These are phyloP conservation scores for Clarias batrachus DNA, from an alignment of 2,113 vertebrate genomes.

Conservation along the genomic window DNA sequence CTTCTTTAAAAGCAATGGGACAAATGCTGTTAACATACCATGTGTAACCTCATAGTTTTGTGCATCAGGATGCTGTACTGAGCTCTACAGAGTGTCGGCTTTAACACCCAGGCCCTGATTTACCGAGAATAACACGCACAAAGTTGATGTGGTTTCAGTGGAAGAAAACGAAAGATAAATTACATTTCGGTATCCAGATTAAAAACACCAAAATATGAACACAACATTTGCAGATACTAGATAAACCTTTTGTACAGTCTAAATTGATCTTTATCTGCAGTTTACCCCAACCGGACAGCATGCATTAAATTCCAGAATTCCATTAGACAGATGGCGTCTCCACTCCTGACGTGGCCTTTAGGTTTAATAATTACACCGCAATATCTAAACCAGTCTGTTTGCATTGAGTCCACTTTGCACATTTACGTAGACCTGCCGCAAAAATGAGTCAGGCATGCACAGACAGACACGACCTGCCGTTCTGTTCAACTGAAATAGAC, in stretches of 20 bases:
- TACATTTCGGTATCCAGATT: background rate
- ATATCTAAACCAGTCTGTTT: background rate
- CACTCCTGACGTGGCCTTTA: background rate
- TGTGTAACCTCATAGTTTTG: slow-evolving; percentile 47
- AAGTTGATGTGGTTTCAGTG: background rate
- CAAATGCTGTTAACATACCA: slow-evolving; percentile 45
- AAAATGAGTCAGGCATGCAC: background rate
- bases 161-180: background rate
- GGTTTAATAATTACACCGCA: background rate
- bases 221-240: background rate
- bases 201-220: background rate
- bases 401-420: background rate
- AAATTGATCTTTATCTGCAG: background rate
- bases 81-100: background rate
- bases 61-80: slow-evolving; percentile 29
- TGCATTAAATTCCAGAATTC: too few species aligned
- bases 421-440: background rate
- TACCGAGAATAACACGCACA: background rate
- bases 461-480: background rate
- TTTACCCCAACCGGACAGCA: too few species aligned
- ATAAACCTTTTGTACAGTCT: background rate
- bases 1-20: slow-evolving; percentile 53
- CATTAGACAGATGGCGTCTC: too few species aligned
- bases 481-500: background rate
- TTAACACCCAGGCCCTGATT: background rate